Evolutionary conservation across 64 coral and sea anemone genomes (phyloP), one percentile per base, ranked within the genome.

Genomic region (Acropora tenuis): DNA sequence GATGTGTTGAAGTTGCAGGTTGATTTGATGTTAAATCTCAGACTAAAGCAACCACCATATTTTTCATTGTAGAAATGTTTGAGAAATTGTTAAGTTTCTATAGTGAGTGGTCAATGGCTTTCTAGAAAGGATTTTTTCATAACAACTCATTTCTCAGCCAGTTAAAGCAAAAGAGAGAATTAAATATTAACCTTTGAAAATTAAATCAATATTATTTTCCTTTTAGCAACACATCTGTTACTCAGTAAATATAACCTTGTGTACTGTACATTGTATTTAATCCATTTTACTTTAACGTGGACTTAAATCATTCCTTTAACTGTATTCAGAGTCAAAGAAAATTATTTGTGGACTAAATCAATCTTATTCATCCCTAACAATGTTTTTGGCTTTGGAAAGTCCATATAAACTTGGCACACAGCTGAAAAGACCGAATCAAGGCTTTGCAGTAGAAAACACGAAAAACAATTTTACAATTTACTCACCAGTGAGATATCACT

Each of bases 401-500:
- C 91, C 91, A 73, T 93, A 74, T 49, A 74, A 79, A 80, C 86
- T 93, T 1, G 78, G 91, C 47, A 43, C 18, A 50, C 66, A 93
- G 10, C 91, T 50, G 5, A 88, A 65, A 74, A 73, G 85, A 58
- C 87, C 74, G 16, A 86, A 80, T 41, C 85, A 86, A 41, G 91
- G 87, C 48, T 61, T 81, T 66, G 73, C 79, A 74, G 10, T 46
- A 5, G 91, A 93, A 47, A 93, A 93, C 69, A 74, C 79, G 12
- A 82, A 59, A 43, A 88, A 82, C 18, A 81, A 74, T 48, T 93
- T 93, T 63, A 88, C 77, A 48, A 88, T 93, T 10, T 93, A 93
- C 13, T 30, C 41, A 57, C 90, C 72, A 7, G 13, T 16, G 75
- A 78, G 77, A 59, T 68, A 47, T 87, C n/a, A 17, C 80, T 47